Conservation (phyloP, 2,888 invertebrate genomes). For the Drosophila mayaguana region DNA sequence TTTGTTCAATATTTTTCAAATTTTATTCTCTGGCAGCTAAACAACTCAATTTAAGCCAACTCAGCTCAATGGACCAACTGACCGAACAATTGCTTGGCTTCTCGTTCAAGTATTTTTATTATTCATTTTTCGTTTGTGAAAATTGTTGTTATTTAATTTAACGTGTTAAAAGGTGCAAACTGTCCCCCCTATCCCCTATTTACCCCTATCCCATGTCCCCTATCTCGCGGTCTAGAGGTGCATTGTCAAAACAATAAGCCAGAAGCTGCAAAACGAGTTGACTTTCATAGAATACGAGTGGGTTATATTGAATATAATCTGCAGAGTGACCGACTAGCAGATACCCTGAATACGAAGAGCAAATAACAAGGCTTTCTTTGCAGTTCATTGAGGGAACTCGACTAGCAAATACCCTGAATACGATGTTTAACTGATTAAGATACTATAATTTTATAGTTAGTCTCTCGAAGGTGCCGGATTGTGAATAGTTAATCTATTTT, state of each 20-base stretch:
- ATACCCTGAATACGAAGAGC: not conserved
- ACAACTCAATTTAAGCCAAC: not conserved
- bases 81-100: constrained; percentile 12
- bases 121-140: constrained; percentile 9
- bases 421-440: not conserved
- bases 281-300: not conserved
- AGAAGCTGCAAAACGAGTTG: constrained; percentile 21
- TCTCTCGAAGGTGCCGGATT: not conserved
- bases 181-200: too few species aligned
- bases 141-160: constrained; percentile 21
- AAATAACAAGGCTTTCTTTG: not conserved
- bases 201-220: too few species aligned
- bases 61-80: constrained; percentile 12
- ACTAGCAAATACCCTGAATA: not conserved
- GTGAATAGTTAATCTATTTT: not conserved
- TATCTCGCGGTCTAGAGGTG: too few species aligned
- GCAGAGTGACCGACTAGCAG: not conserved
- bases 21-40: not conserved
- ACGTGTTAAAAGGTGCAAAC: constrained; percentile 6
- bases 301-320: not conserved
- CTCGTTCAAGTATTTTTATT: not conserved
- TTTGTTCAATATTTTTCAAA: too few species aligned
- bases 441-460: too few species aligned
- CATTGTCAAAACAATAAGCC: constrained; percentile 36
- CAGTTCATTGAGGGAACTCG: not conserved